Evolutionary conservation across 2,888 invertebrate genomes (phyloP), one percentile per base, ranked within the genome.

Genomic region (Andrena camellia): DNA sequence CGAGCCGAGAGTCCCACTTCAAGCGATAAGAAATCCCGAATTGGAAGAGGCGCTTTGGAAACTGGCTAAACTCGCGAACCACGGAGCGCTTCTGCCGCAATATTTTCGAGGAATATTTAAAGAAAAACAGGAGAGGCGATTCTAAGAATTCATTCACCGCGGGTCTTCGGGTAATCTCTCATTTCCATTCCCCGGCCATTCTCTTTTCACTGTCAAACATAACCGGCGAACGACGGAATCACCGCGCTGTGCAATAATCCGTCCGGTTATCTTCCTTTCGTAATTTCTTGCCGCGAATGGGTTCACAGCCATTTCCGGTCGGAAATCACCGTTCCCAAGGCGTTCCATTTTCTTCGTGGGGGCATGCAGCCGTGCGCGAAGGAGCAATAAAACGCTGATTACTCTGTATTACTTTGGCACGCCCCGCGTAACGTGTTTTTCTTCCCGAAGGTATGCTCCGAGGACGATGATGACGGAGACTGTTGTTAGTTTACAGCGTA

Each of bases 341-440:
- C 77, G 77, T 67, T 67, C 71, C 71, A 78, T 78, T 78, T 78
- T 67, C 77, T 52, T 57, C 31, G 31, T 2, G 29, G 17, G 35
- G 57, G 20, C 20, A n/a, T 29, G 62, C 26, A 29, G 62, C 59
- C 35, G 60, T 26, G 64, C 57, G 68, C 48, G 62, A 63, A 73
- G 52, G 64, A 72, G 77, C 77, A 81, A 81, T 81, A 81, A 81
- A 81, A 81, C 63, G 73, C 77, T 73, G 77, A 81, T 81, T 81
- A 77, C 71, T 68, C 64, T 48, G 81, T 73, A 77, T 42, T 42
- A 77, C 77, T 77, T 48, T 72, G 57, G 54, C 69, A 48, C 59
- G 52, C 23, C 23, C 13, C 4, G 23, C 10, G 10, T 57, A 26
- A 57, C 57, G 8, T 10, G 10, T 26, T 23, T 57, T 13, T 57